Conservation (phyloP, 2,797 vertebrate genomes). For the Psittacula derbiana region DNA sequence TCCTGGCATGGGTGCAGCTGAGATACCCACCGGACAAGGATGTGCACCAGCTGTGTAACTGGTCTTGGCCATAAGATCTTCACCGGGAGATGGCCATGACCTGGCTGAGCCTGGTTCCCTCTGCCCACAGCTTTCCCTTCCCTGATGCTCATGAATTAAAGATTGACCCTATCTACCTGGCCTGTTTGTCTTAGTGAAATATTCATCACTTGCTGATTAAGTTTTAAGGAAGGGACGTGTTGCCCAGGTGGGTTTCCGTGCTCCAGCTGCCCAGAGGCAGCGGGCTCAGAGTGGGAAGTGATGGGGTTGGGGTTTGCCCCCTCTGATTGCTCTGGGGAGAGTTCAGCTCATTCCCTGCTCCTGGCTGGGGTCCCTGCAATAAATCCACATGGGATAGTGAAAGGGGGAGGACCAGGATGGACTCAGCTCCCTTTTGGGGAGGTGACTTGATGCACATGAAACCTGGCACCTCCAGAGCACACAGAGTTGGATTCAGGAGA, state of each 20-base stretch:
- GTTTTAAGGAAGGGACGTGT: constrained; percentile 46
- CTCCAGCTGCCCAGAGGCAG: not conserved
- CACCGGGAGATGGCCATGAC: not conserved
- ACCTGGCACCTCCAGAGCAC: not conserved
- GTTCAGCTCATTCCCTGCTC: not conserved
- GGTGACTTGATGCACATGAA: not conserved
- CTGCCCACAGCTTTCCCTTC: not conserved
- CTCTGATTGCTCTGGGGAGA: not conserved
- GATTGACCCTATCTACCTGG: constrained; percentile 52
- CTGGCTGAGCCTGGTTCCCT: not conserved
- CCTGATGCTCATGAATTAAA: constrained; percentile 51
- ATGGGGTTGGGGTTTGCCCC: not conserved
- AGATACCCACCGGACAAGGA: not conserved
- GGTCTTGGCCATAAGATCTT: not conserved
- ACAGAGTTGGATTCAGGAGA: not conserved
- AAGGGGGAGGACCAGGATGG: not conserved
- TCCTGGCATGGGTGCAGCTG: not conserved
- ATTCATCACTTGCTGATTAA: constrained; percentile 70
- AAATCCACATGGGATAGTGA: not conserved
- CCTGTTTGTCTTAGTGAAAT: constrained; percentile 72
- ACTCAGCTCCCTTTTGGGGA: fast-evolving
- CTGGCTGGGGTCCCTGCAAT: not conserved
- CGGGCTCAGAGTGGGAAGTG: fast-evolving
- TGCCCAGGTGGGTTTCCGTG: not conserved
- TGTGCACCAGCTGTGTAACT: not conserved